phyloP scores from a whole-genome alignment of 2,113 vertebrate genomes.

The Sapayoa aenigma region DNA sequence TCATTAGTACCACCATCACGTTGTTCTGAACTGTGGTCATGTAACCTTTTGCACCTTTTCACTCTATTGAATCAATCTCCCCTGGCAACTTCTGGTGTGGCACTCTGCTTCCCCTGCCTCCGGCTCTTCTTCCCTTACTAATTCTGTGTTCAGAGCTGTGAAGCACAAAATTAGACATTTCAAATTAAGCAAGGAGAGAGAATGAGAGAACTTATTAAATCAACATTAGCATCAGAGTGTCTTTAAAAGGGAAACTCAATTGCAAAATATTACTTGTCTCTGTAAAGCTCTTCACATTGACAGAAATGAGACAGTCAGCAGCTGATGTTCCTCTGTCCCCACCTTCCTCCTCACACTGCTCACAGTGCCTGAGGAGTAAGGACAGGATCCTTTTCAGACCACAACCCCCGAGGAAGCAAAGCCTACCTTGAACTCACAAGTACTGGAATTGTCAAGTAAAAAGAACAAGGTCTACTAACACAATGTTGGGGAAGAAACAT shows the following conservation, averaged over 20 bases:
- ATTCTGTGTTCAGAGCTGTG: constrained; percentile 72
- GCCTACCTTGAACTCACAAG: not conserved
- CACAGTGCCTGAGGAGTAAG: not conserved
- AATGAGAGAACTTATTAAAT: constrained; percentile 75
- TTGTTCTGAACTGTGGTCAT: not conserved
- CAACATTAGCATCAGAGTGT: constrained; percentile 70
- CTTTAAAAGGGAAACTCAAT: constrained; percentile 61
- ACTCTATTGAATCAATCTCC: constrained; percentile 49
- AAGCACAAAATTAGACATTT: constrained; percentile 77
- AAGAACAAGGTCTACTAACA: not conserved
- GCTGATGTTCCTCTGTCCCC: not conserved
- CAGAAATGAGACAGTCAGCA: constrained; percentile 1
- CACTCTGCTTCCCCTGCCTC: constrained; percentile 24
- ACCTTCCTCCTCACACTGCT: not conserved
- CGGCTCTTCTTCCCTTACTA: constrained; percentile 56
- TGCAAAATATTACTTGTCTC: constrained; percentile 55
- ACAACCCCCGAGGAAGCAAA: not conserved
- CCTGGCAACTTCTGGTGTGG: constrained; percentile 40
- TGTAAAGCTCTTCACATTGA: constrained; percentile 22
- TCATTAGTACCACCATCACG: constrained; percentile 18
- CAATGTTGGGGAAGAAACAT: not conserved
- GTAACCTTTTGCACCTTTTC: constrained; percentile 45
- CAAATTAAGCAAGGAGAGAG: constrained; percentile 69
- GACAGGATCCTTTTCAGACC: not conserved
- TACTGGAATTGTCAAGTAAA: not conserved